Base-by-base conservation (phyloP, 2,113 vertebrate species). In the Nipponia nippon region DNA sequence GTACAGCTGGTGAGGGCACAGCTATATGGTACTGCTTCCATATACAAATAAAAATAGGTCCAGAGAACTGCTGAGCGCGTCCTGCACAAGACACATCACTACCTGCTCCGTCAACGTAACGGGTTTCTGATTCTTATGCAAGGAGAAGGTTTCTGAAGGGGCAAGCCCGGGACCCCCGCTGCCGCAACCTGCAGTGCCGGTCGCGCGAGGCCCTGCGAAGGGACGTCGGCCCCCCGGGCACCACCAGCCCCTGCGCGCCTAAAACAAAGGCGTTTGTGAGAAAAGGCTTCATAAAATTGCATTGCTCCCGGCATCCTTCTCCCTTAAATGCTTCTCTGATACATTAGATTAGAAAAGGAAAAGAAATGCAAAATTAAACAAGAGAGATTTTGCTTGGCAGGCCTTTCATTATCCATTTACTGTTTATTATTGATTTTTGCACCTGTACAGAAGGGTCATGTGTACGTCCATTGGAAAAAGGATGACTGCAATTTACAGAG, bases 351-450 rank as follows among this genome's bases (percentile, higher is more conserved):
- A 87, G 72, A 56, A 88, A 69, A 94, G 69, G 38, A 76, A 78
- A 92, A 82, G 27, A 71, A 84, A 50, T 6, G 2, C 0, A 1
- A 79, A 58, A 70, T 70, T 34, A 94, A 96, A 94, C 40, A 55
- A 72, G 34, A 34, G 25, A 65, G 38, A 52, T 93, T 89, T 92
- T 79, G 69, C 40, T 71, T 92, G 91, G 73, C 83, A 95, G 80
- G 62, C 52, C 72, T 89, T 59, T 87, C 3, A 6, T 94, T 94
- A 96, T 62, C 95, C 66, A 90, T 94, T 93, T 76, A 89, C 94
- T 87, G 65, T 82, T 95, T 89, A 72, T 80, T 87, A 97, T 83
- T 87, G 83, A 97, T 72, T 95, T 94, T n/a, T 91, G 77, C 90
- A 89, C 65, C 73, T 4, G 16, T 53, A 71, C 50, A 73, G 83